Evolutionary conservation across 2,888 invertebrate species (phyloP), one percentile per base, ranked within the genome.

Genomic region (Synergus laeviventris): DNA sequence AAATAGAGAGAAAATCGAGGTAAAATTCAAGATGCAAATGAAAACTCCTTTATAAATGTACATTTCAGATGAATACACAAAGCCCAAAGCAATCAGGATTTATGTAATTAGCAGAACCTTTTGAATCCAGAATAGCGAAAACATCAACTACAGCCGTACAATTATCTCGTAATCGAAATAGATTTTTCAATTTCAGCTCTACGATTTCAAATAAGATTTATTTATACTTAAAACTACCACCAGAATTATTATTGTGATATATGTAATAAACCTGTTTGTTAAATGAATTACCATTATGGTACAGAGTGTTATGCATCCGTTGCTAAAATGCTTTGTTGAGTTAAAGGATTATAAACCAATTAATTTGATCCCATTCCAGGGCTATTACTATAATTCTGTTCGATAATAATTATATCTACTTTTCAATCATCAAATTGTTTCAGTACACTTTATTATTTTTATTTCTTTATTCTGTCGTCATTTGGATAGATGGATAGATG

Each of bases 21-120:
- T 42, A 21, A 39, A 66, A 45, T 66, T 66, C 21, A 42, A 66
- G 66, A 45, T 66, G 66, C 42, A 66, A 45, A 42, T 66, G 66
- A 66, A 66, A 45, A 42, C 66, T 66, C 9, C 66, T 42, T 45
- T 45, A 66, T 66, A 66, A 66, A 42, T 42, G 16, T 66, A 21
- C n/a, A 45, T 45, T 45, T 66, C 45, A 42, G 66, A 45, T 66
- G 66, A 66, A 66, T 45, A 24, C 9, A 14, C 61, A 45, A 66
- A 66, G 24, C 66, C 31, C 42, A 45, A 45, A 45, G 42, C 24
- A 11, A 14, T 16, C 45, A 24, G 45, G 9, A 66, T 45, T 66
- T 45, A 24, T 66, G 45, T 24, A 66, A 66, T 66, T 66, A 66
- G 31, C 45, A 16, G 5, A 16, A 45, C n/a, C 45, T 45, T 66